Base-by-base conservation (phyloP, 2,797 vertebrate genomes). In the Dendrocincla tyrannina region DNA sequence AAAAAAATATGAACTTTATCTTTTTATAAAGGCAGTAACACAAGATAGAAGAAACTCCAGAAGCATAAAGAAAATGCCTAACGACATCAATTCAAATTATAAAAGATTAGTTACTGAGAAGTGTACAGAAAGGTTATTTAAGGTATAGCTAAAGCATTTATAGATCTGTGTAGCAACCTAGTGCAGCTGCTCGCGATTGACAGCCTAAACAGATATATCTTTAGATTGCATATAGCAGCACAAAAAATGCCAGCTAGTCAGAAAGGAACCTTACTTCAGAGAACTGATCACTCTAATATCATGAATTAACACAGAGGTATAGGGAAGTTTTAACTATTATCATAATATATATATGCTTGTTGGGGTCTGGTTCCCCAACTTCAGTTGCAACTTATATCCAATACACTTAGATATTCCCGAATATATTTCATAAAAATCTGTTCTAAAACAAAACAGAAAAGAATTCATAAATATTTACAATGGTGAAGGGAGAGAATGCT, bases 391-490 rank as follows among this genome's bases (percentile, higher is more conserved):
- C 4, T 33, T 66, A 33, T 32, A 72, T 76, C 24, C 20, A 84
- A 68, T 27, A 73, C 27, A 69, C 20, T 53, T 50, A 62, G 2
- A 49, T 68, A 62, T 46, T 76, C 7, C 25, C 11, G 79, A 82
- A 53, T 25, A 24, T 10, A 46, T 53, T 80, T 74, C 30, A 56
- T 46, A 86, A 74, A 93, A 96, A 70, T 53, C 8, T 35, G 27
- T 47, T 49, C 66, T 37, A 83, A 91, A 89, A 37, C 5, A 89
- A 89, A 30, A 24, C 55, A 52, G 52, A 76, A 89, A 50, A 70
- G 30, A 74, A 82, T 47, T 68, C 30, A 86, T 91, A 88, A 86
- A 83, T 80, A 88, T 86, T 93, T 91, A 91, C 60, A 78, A 70
- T 4, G 5, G 23, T 49, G 19, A 77, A 80, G 25, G 17, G 18